Percentiles rank a stretch among this genome's conserved stretches.
Conservation (phyloP, 2,113 vertebrate species). For the Rhinopomastus cyanomelas region DNA sequence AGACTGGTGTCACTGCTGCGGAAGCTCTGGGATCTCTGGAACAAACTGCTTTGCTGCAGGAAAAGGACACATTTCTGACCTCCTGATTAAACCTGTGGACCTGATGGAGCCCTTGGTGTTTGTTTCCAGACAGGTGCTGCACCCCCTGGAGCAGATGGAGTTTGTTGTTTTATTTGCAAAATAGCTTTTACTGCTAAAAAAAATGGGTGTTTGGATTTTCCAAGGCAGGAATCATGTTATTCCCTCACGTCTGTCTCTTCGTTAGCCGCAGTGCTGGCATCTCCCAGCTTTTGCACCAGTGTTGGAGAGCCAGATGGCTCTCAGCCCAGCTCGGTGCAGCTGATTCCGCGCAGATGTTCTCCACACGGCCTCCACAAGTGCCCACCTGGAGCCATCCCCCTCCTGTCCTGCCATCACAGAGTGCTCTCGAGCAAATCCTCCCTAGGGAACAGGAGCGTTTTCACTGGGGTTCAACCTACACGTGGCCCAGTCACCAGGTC, state of each 20-base stretch:
- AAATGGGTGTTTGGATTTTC: rapidly evolving
- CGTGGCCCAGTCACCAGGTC: background rate
- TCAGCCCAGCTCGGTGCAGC: background rate
- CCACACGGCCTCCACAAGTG: rapidly evolving
- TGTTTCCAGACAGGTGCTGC: background rate
- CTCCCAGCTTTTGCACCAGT: background rate
- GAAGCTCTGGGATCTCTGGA: background rate
- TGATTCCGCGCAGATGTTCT: background rate
- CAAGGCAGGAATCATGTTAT: background rate
- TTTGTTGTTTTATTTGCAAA: background rate
- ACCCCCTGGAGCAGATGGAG: background rate
- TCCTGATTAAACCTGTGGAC: background rate
- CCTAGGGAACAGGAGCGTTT: background rate
- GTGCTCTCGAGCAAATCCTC: background rate
- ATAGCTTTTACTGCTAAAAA: background rate
- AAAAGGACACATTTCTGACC: rapidly evolving
- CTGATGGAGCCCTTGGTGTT: background rate
- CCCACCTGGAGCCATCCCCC: background rate
- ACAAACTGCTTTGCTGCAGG: background rate
- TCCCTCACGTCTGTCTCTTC: background rate
- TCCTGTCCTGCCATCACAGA: background rate
- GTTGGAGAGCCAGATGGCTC: background rate
- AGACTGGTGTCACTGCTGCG: background rate
- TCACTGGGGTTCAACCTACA: rapidly evolving
- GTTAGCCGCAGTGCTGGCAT: rapidly evolving